These are phyloP conservation scores for Drosophila rubida DNA, from an alignment of 2,888 invertebrate genomes.

Conservation along the genomic window DNA sequence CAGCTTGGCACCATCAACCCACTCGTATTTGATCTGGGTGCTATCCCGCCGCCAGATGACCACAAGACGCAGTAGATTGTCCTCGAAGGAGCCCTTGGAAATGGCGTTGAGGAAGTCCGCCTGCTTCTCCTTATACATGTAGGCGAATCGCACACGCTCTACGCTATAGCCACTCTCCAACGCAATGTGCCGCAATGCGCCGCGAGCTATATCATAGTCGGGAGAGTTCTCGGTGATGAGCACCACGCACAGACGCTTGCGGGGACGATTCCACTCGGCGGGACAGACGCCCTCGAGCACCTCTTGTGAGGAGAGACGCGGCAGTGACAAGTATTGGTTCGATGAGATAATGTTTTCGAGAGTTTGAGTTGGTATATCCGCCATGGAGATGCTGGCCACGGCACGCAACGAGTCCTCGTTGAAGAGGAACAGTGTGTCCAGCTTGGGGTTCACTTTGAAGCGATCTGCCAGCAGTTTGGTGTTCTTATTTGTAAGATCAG, in stretches of 20 bases:
- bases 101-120: constrained; percentile 90
- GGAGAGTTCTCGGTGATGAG: constrained; percentile 89
- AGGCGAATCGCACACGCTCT: constrained; percentile 93
- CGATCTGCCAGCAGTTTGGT: constrained; percentile 88
- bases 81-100: constrained; percentile 86
- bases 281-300: constrained; percentile 90
- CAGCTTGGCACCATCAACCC: constrained; percentile 87
- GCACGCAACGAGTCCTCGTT: constrained; percentile 94
- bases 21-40: constrained; percentile 95
- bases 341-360: constrained; percentile 94
- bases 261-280: constrained; percentile 92
- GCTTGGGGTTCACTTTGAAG: constrained; percentile 90
- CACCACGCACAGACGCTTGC: constrained; percentile 91
- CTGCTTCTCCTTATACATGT: constrained; percentile 92
- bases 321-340: constrained; percentile 94
- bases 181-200: constrained; percentile 90
- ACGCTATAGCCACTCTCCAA: constrained; percentile 88
- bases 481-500: constrained; percentile 87
- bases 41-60: constrained; percentile 96
- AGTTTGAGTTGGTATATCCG: constrained; percentile 94
- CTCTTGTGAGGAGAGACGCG: constrained; percentile 96
- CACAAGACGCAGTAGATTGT: constrained; percentile 91
- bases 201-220: constrained; percentile 85
- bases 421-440: constrained; percentile 94
- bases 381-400: constrained; percentile 94